Evolutionary conservation across 2,797 vertebrate species (phyloP).

Genomic region (Phaenicophaeus curvirostris): DNA sequence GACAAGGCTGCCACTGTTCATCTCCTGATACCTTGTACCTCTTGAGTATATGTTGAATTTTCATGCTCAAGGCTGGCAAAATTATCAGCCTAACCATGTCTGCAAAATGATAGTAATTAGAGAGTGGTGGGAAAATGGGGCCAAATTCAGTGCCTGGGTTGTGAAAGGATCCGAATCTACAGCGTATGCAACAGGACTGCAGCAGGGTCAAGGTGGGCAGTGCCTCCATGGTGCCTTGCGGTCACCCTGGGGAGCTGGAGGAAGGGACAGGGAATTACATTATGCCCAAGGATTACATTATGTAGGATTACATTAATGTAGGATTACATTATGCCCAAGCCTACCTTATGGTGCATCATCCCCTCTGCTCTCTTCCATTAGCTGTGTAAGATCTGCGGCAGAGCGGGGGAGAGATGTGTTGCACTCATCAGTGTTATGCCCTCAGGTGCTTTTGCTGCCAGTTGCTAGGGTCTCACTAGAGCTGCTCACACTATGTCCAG

Average conservation of each 20-base stretch:
- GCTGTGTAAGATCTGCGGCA: rapidly evolving
- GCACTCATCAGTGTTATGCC: rapidly evolving
- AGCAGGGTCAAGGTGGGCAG: rapidly evolving
- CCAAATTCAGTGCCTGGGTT: background rate
- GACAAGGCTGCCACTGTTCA: background rate
- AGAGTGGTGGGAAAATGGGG: background rate
- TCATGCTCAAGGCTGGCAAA: background rate
- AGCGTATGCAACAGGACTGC: rapidly evolving
- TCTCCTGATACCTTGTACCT: background rate
- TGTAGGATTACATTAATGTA: rapidly evolving
- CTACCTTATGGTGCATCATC: background rate
- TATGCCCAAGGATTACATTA: rapidly evolving
- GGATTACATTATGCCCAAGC: background rate
- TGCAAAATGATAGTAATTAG: background rate
- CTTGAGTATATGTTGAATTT: background rate
- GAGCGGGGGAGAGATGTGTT: rapidly evolving
- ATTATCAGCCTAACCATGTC: background rate
- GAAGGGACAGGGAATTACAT: too few species aligned
- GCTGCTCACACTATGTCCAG: background rate
- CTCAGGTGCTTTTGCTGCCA: background rate
- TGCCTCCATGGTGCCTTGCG: background rate
- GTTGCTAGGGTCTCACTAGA: background rate
- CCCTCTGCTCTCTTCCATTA: background rate
- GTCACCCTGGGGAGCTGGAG: background rate
- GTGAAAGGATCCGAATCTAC: background rate